Conservation (phyloP, 2,888 invertebrate genomes). For the Candidula unifasciata region DNA sequence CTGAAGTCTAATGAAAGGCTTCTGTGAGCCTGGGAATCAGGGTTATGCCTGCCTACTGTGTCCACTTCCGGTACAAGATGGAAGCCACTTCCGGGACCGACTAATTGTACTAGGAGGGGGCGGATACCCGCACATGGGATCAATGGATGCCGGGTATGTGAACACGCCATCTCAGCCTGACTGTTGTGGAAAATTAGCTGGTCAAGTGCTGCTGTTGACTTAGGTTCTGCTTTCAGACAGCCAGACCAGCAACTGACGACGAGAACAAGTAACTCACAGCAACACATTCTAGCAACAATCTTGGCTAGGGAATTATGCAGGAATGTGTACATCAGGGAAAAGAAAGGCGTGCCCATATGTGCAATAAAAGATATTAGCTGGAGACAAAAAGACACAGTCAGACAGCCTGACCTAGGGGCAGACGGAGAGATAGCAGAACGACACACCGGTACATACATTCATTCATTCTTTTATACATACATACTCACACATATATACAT, state of each 20-base stretch:
- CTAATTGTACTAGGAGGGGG: constrained; percentile 46
- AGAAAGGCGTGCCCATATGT: no score
- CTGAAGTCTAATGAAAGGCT: constrained; percentile 42
- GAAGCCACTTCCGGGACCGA: constrained; percentile 45
- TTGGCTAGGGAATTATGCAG: no score
- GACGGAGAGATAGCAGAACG: no score
- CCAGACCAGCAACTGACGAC: neutral
- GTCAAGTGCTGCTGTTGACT: neutral
- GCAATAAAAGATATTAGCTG: no score
- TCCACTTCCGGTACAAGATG: constrained; percentile 47
- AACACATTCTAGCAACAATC: no score
- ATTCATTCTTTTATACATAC: no score
- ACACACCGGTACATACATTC: no score
- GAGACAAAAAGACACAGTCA: no score
- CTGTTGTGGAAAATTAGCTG: constrained; percentile 23
- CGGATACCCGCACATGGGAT: constrained; percentile 23
- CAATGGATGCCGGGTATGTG: constrained; percentile 21
- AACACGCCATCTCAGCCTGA: constrained; percentile 5
- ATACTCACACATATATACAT: no score
- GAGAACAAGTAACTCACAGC: no score
- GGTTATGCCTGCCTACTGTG: constrained; percentile 43
- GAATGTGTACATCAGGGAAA: no score
- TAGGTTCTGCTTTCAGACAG: neutral
- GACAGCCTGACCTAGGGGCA: no score
- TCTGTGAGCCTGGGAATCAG: constrained; percentile 23